phyloP scores from a whole-genome alignment of 2,797 vertebrate genomes.

The Prunella strophiata region DNA sequence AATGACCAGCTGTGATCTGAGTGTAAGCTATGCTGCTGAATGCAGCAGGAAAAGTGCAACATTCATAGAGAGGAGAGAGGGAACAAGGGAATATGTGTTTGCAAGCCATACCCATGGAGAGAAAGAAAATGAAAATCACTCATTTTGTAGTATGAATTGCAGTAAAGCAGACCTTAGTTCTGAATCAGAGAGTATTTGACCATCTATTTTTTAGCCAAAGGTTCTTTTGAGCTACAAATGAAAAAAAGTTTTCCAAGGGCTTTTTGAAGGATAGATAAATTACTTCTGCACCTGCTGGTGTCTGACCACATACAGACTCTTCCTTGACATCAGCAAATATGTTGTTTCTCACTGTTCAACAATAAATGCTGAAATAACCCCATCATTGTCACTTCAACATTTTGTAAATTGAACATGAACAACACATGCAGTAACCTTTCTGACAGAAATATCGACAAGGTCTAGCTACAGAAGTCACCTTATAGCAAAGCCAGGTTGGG shows the following conservation, averaged over 20 bases:
- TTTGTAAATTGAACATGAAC: slow-evolving; percentile 10
- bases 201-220: background rate
- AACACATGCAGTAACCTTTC: background rate
- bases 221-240: background rate
- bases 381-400: background rate
- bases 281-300: background rate
- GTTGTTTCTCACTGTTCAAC: background rate
- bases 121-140: background rate
- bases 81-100: background rate
- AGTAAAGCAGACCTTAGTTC: background rate
- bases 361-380: background rate
- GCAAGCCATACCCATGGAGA: background rate
- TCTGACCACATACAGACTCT: background rate
- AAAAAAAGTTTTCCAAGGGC: background rate
- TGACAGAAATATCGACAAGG: background rate
- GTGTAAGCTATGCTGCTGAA: background rate
- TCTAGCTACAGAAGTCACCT: background rate
- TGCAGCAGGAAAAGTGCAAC: background rate
- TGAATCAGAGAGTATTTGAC: background rate
- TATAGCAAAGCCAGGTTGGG: background rate
- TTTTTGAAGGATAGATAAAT: background rate
- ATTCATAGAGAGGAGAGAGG: background rate
- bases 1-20: background rate
- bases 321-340: background rate
- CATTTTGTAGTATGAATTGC: background rate